Conservation (phyloP, 2,888 invertebrate species). For the Ptychoptera contaminata region DNA sequence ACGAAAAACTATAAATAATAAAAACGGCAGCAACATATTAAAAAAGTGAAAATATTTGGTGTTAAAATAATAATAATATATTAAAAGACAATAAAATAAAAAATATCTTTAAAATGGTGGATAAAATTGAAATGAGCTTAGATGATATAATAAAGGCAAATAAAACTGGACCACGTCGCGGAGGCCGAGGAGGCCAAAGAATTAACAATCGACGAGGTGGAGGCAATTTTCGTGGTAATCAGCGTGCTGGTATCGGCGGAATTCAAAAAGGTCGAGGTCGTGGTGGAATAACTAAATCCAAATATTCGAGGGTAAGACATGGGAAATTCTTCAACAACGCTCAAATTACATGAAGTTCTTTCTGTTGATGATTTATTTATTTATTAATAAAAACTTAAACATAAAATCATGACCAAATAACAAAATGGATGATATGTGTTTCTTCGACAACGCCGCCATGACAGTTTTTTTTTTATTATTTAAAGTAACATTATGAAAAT, state of each 20-base stretch:
- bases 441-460: constrained; percentile 5
- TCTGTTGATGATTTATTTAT: no score
- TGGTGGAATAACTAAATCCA: constrained; percentile 46
- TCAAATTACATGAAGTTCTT: no score
- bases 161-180: constrained; percentile 47
- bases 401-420: constrained; percentile 26
- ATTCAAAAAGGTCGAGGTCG: constrained; percentile 54
- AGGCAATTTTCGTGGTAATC: constrained; percentile 24
- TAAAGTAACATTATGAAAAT: no score
- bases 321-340: neutral
- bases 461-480: constrained; percentile 1
- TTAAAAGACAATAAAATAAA: constrained; percentile 35
- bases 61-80: constrained; percentile 49
- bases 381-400: constrained; percentile 19
- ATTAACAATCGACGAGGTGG: constrained; percentile 34
- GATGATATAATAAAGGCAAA: constrained; percentile 91
- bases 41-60: constrained; percentile 9
- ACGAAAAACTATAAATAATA: no score
- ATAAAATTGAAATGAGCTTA: constrained; percentile 92
- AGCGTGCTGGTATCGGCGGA: constrained; percentile 30
- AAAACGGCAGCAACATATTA: no score
- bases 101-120: constrained; percentile 53
- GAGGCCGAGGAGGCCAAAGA: constrained; percentile 35
- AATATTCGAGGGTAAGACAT: constrained; percentile 51
- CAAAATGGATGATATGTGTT: constrained; percentile 3